Conservation (phyloP, 92 coral and sea anemone genomes). For the Epizoanthus scotinus region DNA sequence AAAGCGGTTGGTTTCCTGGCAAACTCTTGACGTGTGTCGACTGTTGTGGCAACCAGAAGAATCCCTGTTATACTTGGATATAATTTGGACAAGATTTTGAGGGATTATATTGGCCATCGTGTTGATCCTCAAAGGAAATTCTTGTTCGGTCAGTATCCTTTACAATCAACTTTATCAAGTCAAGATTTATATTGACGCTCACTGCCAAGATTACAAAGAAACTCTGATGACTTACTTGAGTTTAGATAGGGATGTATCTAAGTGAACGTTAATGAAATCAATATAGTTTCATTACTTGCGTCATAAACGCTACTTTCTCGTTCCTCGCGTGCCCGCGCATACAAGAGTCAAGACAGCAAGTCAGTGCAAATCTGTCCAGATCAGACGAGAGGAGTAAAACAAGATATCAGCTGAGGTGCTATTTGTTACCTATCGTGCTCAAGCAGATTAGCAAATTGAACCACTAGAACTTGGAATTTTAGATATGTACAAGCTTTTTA, state of each 20-base stretch:
- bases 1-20: constrained; percentile 21
- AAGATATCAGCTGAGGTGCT: not conserved
- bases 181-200: not conserved
- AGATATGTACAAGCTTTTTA: not conserved
- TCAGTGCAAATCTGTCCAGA: not conserved
- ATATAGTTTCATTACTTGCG: constrained; percentile 25
- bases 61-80: not conserved
- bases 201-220: not conserved
- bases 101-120: not conserved
- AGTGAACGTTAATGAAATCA: constrained; percentile 7
- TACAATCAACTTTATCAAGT: not conserved
- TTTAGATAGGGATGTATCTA: no score
- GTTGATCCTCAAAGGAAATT: not conserved
- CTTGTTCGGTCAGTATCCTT: not conserved
- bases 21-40: not conserved
- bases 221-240: not conserved
- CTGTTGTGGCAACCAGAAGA: not conserved
- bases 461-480: not conserved
- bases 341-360: no score
- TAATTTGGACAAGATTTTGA: not conserved
- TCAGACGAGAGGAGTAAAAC: not conserved
- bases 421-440: not conserved
- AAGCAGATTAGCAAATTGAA: not conserved
- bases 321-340: not conserved
- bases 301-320: constrained; percentile 2